A percentile compares a stretch with the other conserved stretches of the same genome.
These are phyloP conservation scores for Eurytoma californica DNA, from an alignment of 2,888 invertebrate species.

Conservation along the genomic window DNA sequence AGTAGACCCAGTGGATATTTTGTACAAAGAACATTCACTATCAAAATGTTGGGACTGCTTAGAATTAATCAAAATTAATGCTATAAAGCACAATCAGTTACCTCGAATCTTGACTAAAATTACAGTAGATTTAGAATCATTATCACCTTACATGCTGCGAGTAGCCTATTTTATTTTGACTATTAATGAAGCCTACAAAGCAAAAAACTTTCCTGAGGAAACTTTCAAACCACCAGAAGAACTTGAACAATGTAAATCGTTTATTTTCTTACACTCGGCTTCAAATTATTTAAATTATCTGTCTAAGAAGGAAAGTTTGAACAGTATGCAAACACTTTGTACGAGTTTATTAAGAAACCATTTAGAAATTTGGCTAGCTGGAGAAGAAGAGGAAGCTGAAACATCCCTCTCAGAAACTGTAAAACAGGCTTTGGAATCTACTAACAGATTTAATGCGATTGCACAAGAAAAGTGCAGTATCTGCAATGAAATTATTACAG, in stretches of 20 bases:
- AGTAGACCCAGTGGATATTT: conserved; percentile 62
- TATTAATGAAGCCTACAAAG: conserved; percentile 65
- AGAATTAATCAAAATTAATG: conserved; percentile 66
- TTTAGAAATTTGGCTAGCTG: conserved; percentile 67
- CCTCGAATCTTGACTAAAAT: conserved; percentile 52
- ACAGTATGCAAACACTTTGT: conserved; percentile 60
- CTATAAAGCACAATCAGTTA: conserved; percentile 39
- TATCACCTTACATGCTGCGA: conserved; percentile 63
- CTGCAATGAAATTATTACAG: conserved; percentile 64
- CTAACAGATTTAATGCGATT: conserved; percentile 51
- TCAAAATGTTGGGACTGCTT: conserved; percentile 71
- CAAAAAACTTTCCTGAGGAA: conserved; percentile 60
- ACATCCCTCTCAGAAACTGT: conserved; percentile 55
- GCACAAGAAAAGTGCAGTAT: conserved; percentile 66
- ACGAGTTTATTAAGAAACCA: conserved; percentile 65
- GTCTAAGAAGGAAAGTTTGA: conserved; percentile 53
- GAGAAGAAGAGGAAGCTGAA: conserved; percentile 61
- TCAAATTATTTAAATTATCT: conserved; percentile 62
- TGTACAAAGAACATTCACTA: conserved; percentile 56
- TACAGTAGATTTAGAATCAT: conserved; percentile 60
- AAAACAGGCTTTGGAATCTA: conserved; percentile 58
- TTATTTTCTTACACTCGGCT: conserved; percentile 66
- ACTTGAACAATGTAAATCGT: conserved; percentile 61
- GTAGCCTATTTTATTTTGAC: conserved; percentile 67
- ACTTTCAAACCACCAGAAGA: conserved; percentile 39